A percentile compares a stretch with the other conserved stretches of the same genome.
phyloP scores from a whole-genome alignment of 2,888 invertebrate genomes.

The Trileptium ribeirensis region DNA sequence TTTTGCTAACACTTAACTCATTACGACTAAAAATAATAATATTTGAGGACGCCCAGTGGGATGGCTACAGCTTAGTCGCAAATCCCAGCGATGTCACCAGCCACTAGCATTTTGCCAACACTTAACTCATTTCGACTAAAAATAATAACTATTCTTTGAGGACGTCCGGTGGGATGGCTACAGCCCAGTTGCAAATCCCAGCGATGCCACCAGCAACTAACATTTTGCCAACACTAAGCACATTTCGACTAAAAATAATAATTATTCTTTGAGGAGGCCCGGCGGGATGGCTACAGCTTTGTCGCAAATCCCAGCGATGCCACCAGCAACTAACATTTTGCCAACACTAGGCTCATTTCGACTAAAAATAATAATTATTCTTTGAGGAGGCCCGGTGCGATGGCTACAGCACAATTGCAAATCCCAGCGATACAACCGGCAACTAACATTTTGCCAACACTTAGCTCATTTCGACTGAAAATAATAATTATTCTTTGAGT shows the following conservation, averaged over 20 bases:
- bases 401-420: slow-evolving; percentile 86
- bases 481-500: no score
- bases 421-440: slow-evolving; percentile 96
- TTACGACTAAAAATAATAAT: no score
- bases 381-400: slow-evolving; percentile 97
- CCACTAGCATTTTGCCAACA: slow-evolving; percentile 71
- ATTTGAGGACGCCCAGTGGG: slow-evolving; percentile 97
- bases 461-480: slow-evolving; percentile 60
- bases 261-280: slow-evolving; percentile 92
- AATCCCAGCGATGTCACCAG: slow-evolving; percentile 93
- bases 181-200: slow-evolving; percentile 87
- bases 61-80: slow-evolving; percentile 90
- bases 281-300: slow-evolving; percentile 92
- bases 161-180: slow-evolving; percentile 97
- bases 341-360: slow-evolving; percentile 63
- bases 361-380: slow-evolving; percentile 67
- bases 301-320: slow-evolving; percentile 89
- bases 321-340: slow-evolving; percentile 83
- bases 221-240: slow-evolving; percentile 66
- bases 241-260: slow-evolving; percentile 61
- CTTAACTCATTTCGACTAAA: slow-evolving; percentile 63
- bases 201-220: slow-evolving; percentile 90
- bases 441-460: slow-evolving; percentile 70
- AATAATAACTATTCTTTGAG: no score
- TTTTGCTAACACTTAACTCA: slow-evolving; percentile 65